These are phyloP conservation scores for Notiomystis cincta DNA, from an alignment of 2,113 vertebrate genomes.

Conservation along the genomic window DNA sequence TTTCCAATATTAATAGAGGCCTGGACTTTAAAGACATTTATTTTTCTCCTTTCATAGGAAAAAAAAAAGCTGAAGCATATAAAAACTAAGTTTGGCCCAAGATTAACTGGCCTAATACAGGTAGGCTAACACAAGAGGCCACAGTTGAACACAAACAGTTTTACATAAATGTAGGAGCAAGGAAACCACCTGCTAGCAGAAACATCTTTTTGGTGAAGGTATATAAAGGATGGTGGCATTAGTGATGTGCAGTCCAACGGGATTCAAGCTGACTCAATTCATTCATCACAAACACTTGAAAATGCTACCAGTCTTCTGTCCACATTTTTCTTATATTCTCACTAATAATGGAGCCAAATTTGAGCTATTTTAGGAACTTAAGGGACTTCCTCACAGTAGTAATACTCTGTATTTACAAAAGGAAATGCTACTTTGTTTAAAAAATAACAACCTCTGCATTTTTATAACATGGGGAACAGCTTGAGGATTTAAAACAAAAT, in stretches of 20 bases:
- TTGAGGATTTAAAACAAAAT: not conserved
- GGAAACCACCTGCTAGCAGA: not conserved
- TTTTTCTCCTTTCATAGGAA: not conserved
- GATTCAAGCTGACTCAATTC: not conserved
- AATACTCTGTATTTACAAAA: not conserved
- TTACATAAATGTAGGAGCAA: not conserved
- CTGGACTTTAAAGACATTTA: not conserved
- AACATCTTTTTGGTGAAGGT: not conserved
- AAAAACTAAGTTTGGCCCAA: not conserved
- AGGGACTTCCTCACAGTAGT: not conserved
- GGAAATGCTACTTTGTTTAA: not conserved
- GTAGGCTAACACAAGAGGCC: not conserved
- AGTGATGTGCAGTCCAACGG: not conserved
- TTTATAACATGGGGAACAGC: not conserved
- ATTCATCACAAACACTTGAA: not conserved
- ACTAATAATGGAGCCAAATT: not conserved
- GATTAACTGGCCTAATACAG: not conserved
- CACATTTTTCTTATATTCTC: not conserved
- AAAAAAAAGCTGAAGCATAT: not conserved
- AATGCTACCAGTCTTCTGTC: not conserved
- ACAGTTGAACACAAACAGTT: not conserved
- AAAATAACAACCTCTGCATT: not conserved
- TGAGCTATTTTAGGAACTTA: not conserved
- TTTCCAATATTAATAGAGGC: not conserved
- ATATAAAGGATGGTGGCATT: not conserved